These are phyloP conservation scores for Rutpela maculata DNA, from an alignment of 2,888 invertebrate species.

Conservation along the genomic window DNA sequence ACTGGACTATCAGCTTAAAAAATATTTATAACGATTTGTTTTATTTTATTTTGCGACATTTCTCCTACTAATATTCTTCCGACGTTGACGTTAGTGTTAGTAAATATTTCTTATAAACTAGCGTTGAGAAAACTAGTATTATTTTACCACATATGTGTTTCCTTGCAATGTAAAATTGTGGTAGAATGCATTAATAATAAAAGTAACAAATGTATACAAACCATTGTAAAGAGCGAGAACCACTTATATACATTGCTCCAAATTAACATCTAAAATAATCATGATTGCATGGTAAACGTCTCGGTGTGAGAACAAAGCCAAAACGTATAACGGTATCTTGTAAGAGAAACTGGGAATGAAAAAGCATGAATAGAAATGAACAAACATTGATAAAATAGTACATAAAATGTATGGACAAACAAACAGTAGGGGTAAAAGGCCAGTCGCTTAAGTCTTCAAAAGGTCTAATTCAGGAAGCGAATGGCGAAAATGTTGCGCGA, in stretches of 20 bases:
- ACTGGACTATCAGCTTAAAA: too few relatives aligned
- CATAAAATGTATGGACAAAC: slow-evolving; percentile 75
- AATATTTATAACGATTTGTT: too few relatives aligned
- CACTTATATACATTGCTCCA: slow-evolving; percentile 11
- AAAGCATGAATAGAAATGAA: slow-evolving; percentile 68
- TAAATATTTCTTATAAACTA: not conserved
- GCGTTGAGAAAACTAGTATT: not conserved
- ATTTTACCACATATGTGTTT: not conserved
- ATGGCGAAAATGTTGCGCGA: slow-evolving; percentile 43
- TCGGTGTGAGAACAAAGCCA: slow-evolving; percentile 5
- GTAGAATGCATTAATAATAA: not conserved
- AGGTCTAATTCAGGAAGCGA: slow-evolving; percentile 61
- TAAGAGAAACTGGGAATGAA: slow-evolving; percentile 55
- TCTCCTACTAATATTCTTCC: too few relatives aligned
- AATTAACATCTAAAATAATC: slow-evolving; percentile 33
- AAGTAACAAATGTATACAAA: slow-evolving; percentile 7
- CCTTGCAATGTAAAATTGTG: not conserved
- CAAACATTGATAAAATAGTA: slow-evolving; percentile 73
- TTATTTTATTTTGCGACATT: too few relatives aligned
- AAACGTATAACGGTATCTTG: slow-evolving; percentile 38
- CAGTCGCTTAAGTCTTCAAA: slow-evolving; percentile 47
- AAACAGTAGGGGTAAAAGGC: slow-evolving; percentile 73
- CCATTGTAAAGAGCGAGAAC: not conserved
- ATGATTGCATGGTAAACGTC: slow-evolving; percentile 19
- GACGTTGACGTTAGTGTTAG: not conserved